Percentiles rank a stretch among this genome's conserved stretches.
These are phyloP conservation scores for Stenodema calcarata DNA, from an alignment of 2,888 invertebrate species.

Conservation along the genomic window DNA sequence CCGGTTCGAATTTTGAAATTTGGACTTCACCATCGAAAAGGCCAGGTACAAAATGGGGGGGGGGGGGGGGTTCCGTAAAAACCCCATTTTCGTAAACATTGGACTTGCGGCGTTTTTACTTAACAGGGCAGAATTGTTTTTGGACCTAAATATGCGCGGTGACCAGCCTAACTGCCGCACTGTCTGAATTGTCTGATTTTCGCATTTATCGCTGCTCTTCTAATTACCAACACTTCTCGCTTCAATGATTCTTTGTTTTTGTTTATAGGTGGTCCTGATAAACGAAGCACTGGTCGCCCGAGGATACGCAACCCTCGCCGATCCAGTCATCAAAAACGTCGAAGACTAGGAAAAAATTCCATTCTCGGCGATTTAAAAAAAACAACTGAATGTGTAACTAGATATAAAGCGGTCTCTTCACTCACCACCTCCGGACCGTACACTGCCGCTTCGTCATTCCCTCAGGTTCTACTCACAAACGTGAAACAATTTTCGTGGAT, in stretches of 20 bases:
- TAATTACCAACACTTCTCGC: too few species aligned
- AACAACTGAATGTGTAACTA: neutral
- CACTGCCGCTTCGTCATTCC: conserved; percentile 1
- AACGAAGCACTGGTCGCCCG: conserved; percentile 86
- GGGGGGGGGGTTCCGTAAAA: too few species aligned
- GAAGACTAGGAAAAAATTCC: neutral
- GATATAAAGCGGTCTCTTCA: neutral
- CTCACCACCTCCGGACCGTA: neutral
- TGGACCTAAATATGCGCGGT: too few species aligned
- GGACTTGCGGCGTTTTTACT: too few species aligned
- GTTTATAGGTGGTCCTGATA: conserved; percentile 76
- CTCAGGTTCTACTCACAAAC: neutral
- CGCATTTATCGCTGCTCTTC: too few species aligned
- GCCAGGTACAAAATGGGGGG: too few species aligned
- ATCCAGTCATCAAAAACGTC: neutral
- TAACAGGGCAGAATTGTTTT: too few species aligned
- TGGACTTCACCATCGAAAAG: too few species aligned
- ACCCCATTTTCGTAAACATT: too few species aligned
- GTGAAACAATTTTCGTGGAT: neutral
- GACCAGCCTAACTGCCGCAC: too few species aligned
- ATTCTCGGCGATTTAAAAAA: neutral
- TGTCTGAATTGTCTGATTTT: too few species aligned
- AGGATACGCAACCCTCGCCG: conserved; percentile 69
- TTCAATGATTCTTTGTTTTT: neutral
- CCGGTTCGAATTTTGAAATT: too few species aligned